Evolutionary conservation across 2,797 vertebrate species (phyloP), one percentile per base, ranked within the genome.

Genomic region (Eulemur rubriventer): DNA sequence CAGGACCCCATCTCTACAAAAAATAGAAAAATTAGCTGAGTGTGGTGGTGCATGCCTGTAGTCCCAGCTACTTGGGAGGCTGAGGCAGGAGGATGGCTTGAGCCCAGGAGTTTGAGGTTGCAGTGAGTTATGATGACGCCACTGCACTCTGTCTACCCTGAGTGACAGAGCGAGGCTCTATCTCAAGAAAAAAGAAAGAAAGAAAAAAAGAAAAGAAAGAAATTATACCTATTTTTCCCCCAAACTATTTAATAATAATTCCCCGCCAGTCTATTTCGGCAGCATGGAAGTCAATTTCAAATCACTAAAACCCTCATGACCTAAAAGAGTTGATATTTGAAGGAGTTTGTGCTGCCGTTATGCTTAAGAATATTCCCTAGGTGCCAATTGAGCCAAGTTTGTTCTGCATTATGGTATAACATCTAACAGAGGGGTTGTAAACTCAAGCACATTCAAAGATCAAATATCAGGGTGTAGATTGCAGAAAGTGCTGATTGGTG

Each of bases 311-410:
- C 30, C 38, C 35, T 86, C 18, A 38, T 94, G 33, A 88, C 41
- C 80, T 88, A 61, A 69, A 92, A 91, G 41, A n/a, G 50, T 91
- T 78, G 18, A 48, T 93, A 46, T 93, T 94, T 95, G 82, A 94
- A 90, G 55, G 78, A 57, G 35, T 83, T 59, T 96, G 41, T 92
- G 7, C 35, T 78, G 28, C 91, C 75, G 2, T 75, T 43, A 67
- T 43, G 76, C 81, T 96, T 83, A 17, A 17, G 13, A 6, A 26
- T 50, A 57, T 94, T 84, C 35, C 72, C 76, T 94, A 41, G 13
- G 11, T 87, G 33, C 84, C 93, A 50, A 89, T 82, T 96, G 81
- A 95, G 93, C 91, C 35, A 91, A 72, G 81, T 89, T 91, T 83
- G 10, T 93, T 93, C 80, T 96, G 65, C 18, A 55, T 87, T 90